These are phyloP conservation scores for Podarcis lilfordi DNA, from an alignment of 2,797 vertebrate species.

Conservation along the genomic window DNA sequence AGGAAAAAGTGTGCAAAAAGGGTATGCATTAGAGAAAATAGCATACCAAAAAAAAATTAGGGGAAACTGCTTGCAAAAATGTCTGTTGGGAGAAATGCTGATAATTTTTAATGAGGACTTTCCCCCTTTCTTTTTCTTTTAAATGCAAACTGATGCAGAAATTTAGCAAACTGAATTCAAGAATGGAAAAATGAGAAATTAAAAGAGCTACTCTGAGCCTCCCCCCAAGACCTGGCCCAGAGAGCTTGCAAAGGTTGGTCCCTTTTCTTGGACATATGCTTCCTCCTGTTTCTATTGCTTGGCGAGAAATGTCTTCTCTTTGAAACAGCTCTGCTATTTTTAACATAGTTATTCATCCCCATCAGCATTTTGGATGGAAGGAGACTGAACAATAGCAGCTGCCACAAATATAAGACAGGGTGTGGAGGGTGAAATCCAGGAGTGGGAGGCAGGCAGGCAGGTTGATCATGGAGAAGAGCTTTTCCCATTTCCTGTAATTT, in stretches of 20 bases:
- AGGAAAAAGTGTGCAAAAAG: no score
- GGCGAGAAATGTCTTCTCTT: background rate
- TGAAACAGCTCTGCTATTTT: background rate
- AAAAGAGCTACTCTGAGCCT: background rate
- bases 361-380: background rate
- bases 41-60: no score
- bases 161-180: no score
- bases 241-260: background rate
- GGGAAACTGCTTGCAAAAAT: no score
- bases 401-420: background rate
- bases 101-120: no score
- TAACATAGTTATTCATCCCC: background rate
- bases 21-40: no score
- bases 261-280: background rate
- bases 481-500: background rate
- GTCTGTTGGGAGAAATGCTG: no score
- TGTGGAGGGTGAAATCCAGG: no score
- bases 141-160: no score
- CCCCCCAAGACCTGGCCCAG: no score
- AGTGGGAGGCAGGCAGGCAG: background rate
- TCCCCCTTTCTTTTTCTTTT: no score
- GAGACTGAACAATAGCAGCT: rapidly evolving
- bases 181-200: no score
- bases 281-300: background rate
- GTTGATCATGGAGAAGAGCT: background rate